These are phyloP conservation scores for Catharus minimus DNA, from an alignment of 2,113 vertebrate genomes.

Conservation along the genomic window DNA sequence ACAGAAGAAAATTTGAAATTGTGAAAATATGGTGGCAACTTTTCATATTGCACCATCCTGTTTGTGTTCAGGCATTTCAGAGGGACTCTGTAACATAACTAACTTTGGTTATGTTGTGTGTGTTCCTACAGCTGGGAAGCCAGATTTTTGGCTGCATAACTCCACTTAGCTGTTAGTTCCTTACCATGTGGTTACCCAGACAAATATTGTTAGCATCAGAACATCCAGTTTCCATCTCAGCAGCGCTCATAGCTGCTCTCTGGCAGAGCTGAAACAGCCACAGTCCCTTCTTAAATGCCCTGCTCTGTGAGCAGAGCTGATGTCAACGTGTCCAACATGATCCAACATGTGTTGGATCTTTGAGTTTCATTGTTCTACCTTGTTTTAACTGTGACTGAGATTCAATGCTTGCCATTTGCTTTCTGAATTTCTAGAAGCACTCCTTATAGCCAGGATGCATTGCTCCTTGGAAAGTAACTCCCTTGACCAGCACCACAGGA, in stretches of 20 bases:
- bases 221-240: neutral
- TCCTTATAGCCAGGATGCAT: neutral
- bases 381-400: neutral
- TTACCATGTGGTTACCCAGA: rapidly evolving
- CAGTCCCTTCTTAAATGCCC: neutral
- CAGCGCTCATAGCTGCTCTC: neutral
- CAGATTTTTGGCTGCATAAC: neutral
- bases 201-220: neutral
- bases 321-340: neutral
- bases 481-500: neutral
- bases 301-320: neutral
- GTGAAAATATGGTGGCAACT: rapidly evolving
- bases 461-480: neutral
- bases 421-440: neutral
- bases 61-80: neutral
- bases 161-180: neutral
- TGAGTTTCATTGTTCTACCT: neutral
- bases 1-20: neutral
- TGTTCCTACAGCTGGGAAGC: neutral
- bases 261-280: neutral
- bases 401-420: neutral
- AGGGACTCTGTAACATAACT: neutral
- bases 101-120: neutral
- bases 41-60: neutral
- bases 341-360: neutral